Evolutionary conservation across 2,888 invertebrate genomes (phyloP), one percentile per base, ranked within the genome.

Genomic region (Netelia fuscicornis): DNA sequence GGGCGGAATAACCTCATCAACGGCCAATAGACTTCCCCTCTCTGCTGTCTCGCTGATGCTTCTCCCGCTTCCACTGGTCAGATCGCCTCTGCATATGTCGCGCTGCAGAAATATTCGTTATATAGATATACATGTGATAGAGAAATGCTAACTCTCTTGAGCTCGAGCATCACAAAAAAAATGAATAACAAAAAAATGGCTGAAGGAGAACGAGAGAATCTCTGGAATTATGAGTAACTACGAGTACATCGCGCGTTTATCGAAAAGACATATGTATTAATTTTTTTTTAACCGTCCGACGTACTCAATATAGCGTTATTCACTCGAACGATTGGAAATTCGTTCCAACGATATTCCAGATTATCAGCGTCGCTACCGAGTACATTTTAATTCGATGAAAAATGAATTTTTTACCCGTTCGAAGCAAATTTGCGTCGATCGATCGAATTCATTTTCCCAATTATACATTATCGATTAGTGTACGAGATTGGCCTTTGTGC

Each of bases 1-100:
- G 90, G 89, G 89, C 91, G 91, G 91, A 91, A 91, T 91, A 91
- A 91, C 90, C 91, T 91, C 90, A 92, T 91, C 91, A 91, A 87
- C 87, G 85, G 82, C 89, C 87, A 87, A 88, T 88, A 86, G 90
- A 89, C 89, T 88, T 88, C 88, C 91, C 90, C 89, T 86, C 86
- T 89, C 89, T 90, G 89, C 86, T 89, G 81, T 85, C 86, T 86
- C 80, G 86, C 84, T 79, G 81, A 81, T 83, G 71, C 82, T 72
- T 81, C 67, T 74, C 20, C 13, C 23, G 70, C 62, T 48, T 78
- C 74, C 74, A 74, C 70, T 71, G 75, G 72, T 67, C 71, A 82
- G 79, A 83, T 81, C 52, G 77, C 70, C 48, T 79, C 62, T 52
- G 75, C 60, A 85, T 70, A 82, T 68, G 74, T 65, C 52, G 60